Base-by-base conservation (phyloP, 2,113 vertebrate genomes). In the Anseranas semipalmata region DNA sequence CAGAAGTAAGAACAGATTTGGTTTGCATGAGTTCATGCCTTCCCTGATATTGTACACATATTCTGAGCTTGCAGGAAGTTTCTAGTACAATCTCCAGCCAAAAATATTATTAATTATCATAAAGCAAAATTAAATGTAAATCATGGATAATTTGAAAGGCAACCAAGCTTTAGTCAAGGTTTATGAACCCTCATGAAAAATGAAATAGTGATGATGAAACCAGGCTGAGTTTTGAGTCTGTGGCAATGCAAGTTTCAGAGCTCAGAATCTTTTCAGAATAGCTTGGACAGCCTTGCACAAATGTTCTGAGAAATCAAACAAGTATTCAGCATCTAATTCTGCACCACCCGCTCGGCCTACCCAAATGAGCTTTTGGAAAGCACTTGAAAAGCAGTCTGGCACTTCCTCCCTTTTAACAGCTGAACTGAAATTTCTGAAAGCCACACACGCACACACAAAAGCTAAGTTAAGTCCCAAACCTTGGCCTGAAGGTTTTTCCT, bases 291-390 rank as follows among this genome's bases (percentile, higher is more conserved):
- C 68, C 80, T 70, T 84, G 73, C 53, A 74, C 70, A 95, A 95
- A 90, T 87, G 83, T 96, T 97, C 94, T 91, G 86, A 89, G 89
- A 95, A 96, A 93, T 94, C 93, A 95, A 84, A 95, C 3, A 11
- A 62, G 80, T 87, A 92, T 95, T 93, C 92, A 97, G 74, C 6
- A 0, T 89, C 86, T 94, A 55, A 89, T 93, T 96, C 90, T 79
- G 89, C 86, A 79, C 76, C 2, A 5, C 89, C 86, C 16, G 48
- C 70, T 90, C 7, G 2, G 66, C 41, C 88, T 91, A 87, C 70
- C 90, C 88, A 96, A 93, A 97, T 45, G 88, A 92, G 92, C 68
- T 96, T 94, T 92, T 94, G 95, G 92, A 96, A 96, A 88, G 79
- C 79, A 84, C 83, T 94, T 90, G 83, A 94, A 94, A 96, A 94